Conservation (phyloP, 2,888 invertebrate genomes). For the Neoitamus cyanurus region DNA sequence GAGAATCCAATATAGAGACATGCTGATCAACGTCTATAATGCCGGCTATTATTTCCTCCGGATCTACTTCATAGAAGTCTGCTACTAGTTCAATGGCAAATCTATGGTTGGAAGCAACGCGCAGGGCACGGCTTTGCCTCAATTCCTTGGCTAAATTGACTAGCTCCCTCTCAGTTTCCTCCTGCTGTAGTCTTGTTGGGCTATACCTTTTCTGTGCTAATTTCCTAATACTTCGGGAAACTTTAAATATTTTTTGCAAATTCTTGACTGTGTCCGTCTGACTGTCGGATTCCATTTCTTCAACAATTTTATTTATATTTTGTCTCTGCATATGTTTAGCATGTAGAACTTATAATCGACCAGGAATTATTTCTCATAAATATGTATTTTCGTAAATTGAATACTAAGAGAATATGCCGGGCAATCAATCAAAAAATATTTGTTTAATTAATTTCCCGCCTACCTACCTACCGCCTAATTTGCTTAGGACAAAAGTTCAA, state of each 20-base stretch:
- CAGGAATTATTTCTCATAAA: too few species aligned
- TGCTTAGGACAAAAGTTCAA: neutral
- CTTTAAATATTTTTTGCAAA: neutral
- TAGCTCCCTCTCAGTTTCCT: conserved; percentile 22
- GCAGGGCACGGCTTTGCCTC: conserved; percentile 58
- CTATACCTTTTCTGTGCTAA: neutral
- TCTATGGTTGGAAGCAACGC: conserved; percentile 68
- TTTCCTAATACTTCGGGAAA: neutral
- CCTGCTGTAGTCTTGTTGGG: neutral
- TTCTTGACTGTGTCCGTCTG: neutral
- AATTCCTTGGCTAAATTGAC: conserved; percentile 55
- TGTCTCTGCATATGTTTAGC: too few species aligned
- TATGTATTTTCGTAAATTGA: too few species aligned
- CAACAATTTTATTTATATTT: neutral
- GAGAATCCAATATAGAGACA: conserved; percentile 72
- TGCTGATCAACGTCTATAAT: conserved; percentile 75
- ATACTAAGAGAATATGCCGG: neutral
- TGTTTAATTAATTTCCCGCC: neutral
- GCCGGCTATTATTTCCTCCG: conserved; percentile 75
- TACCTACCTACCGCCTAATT: neutral
- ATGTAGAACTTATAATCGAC: too few species aligned
- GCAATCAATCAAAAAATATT: neutral
- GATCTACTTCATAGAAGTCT: conserved; percentile 75
- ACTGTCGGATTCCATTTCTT: neutral
- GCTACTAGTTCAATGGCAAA: conserved; percentile 77